Evolutionary conservation across 2,888 invertebrate species (phyloP).

Genomic region (Thymelicus acteon): DNA sequence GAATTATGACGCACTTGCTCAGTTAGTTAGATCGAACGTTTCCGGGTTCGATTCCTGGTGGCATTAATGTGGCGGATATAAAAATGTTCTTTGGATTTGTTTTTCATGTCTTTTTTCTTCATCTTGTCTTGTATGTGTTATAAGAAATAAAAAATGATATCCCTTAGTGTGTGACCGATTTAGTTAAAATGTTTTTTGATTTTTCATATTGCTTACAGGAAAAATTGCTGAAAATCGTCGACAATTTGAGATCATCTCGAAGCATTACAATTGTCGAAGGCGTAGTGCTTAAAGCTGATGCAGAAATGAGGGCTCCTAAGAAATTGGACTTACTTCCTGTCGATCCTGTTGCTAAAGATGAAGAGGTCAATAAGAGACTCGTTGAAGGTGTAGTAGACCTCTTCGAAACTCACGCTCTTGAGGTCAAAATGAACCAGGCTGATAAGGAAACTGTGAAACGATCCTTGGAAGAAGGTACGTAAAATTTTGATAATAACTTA

Average conservation of each 20-base stretch:
- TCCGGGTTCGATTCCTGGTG: background rate
- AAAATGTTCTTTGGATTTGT: background rate
- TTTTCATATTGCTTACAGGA: constrained; percentile 79
- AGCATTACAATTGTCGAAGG: constrained; percentile 87
- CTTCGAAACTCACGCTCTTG: constrained; percentile 91
- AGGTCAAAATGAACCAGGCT: constrained; percentile 91
- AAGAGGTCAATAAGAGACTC: constrained; percentile 89
- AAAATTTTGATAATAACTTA: background rate
- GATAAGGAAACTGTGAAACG: constrained; percentile 90
- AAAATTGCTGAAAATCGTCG: constrained; percentile 88
- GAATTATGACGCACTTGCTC: background rate
- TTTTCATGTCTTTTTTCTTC: background rate
- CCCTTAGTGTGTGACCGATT: too few species aligned
- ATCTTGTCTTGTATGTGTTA: too few species aligned
- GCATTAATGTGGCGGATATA: too few species aligned
- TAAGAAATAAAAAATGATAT: too few species aligned
- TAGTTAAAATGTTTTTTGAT: constrained; percentile 29
- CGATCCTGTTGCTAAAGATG: constrained; percentile 90
- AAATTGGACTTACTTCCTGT: constrained; percentile 88
- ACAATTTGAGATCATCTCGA: constrained; percentile 74
- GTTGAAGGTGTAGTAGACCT: constrained; percentile 90
- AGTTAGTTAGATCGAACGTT: background rate
- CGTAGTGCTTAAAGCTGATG: constrained; percentile 84
- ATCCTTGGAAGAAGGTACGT: constrained; percentile 92
- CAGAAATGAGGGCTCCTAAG: constrained; percentile 74